phyloP scores from a whole-genome alignment of 1,140 invertebrate genomes.

The Eupeodes corollae region DNA sequence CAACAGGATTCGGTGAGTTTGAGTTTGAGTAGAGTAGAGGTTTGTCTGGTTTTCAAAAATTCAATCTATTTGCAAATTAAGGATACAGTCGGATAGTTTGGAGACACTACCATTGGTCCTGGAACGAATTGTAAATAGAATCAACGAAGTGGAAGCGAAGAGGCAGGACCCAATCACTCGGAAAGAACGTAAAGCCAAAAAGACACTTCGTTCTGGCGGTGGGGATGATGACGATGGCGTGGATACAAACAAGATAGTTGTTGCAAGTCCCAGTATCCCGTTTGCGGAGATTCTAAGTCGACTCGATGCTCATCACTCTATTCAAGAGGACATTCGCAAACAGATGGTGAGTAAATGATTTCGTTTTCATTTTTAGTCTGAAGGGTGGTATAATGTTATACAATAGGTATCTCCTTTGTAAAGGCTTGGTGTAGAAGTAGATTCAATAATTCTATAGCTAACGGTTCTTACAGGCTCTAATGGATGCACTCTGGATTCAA shows the following conservation, averaged over 20 bases:
- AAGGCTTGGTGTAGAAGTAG: not conserved
- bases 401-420: not conserved
- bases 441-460: not conserved
- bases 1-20: slow-evolving; percentile 13
- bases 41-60: not conserved
- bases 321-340: slow-evolving; percentile 27
- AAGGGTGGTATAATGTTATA: not conserved
- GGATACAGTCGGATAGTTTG: slow-evolving; percentile 31
- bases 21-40: not conserved
- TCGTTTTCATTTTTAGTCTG: not conserved
- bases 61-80: not conserved
- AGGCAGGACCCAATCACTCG: not conserved
- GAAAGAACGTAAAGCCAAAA: slow-evolving; percentile 9
- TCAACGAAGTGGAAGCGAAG: not conserved
- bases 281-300: slow-evolving; percentile 22
- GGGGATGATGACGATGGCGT: slow-evolving; percentile 7
- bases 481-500: slow-evolving; percentile 30
- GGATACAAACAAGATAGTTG: slow-evolving; percentile 10
- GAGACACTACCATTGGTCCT: slow-evolving; percentile 27
- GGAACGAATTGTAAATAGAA: slow-evolving; percentile 13
- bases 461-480: slow-evolving; percentile 12
- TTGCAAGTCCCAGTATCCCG: slow-evolving; percentile 24
- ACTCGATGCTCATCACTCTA: slow-evolving; percentile 27
- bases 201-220: slow-evolving; percentile 15
- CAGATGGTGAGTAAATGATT: slow-evolving; percentile 19